Evolutionary conservation across 1,140 invertebrate species (phyloP).

Genomic region (Melipona quadrifasciata): DNA sequence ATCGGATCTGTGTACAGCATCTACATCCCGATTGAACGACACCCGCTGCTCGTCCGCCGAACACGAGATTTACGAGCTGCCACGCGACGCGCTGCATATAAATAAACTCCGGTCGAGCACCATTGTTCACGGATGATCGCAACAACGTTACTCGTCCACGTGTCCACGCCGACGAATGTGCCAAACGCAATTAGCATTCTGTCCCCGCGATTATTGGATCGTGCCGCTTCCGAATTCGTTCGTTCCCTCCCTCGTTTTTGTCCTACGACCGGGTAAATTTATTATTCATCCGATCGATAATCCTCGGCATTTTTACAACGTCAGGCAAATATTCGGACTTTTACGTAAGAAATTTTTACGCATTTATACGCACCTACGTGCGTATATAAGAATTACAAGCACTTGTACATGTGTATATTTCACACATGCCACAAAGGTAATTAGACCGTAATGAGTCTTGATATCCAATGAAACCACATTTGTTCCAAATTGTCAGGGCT

Average conservation of each 20-base stretch:
- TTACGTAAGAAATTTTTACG: too few relatives aligned
- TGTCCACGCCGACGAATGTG: constrained; percentile 28
- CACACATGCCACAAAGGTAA: too few relatives aligned
- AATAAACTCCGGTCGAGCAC: constrained; percentile 57
- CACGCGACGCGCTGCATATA: constrained; percentile 41
- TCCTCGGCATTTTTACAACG: background rate
- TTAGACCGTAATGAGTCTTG: too few relatives aligned
- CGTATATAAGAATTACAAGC: too few relatives aligned
- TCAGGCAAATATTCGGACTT: background rate
- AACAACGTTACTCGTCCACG: constrained; percentile 10
- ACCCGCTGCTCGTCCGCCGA: background rate
- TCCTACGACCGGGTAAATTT: fast-evolving
- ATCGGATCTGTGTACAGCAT: constrained; percentile 57
- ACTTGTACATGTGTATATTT: too few relatives aligned
- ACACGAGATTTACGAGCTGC: constrained; percentile 54
- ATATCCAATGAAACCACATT: too few relatives aligned
- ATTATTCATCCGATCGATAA: background rate
- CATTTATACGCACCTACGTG: too few relatives aligned
- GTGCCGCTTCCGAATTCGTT: constrained; percentile 14
- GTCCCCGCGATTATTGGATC: constrained; percentile 48
- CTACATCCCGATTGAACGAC: constrained; percentile 53
- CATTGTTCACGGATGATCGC: constrained; percentile 60
- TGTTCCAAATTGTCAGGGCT: too few relatives aligned
- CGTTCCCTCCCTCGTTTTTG: background rate
- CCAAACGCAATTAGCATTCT: constrained; percentile 64